Evolutionary conservation across 2,113 vertebrate genomes (phyloP).

Genomic region (Cygnus buccinator): DNA sequence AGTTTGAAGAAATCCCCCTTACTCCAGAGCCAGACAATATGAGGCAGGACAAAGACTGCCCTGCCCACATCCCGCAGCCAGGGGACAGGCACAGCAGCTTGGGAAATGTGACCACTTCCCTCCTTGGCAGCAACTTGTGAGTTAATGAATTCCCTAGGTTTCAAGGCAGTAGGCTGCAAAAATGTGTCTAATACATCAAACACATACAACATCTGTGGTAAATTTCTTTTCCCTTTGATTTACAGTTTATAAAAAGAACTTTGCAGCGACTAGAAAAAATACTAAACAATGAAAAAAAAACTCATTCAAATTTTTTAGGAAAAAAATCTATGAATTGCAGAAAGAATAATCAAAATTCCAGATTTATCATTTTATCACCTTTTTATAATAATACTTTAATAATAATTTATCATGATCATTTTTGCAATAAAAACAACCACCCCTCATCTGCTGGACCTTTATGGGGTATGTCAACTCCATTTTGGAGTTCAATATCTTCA

Average conservation of each 20-base stretch:
- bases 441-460: background rate
- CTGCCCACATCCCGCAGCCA: background rate
- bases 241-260: slow-evolving; percentile 37
- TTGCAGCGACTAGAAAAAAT: slow-evolving; percentile 42
- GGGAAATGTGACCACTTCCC: background rate
- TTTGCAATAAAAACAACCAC: background rate
- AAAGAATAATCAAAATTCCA: background rate
- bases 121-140: slow-evolving; percentile 24
- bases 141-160: slow-evolving; percentile 62
- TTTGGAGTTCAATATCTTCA: background rate
- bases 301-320: background rate
- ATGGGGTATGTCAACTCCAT: background rate
- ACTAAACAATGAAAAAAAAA: slow-evolving; percentile 3
- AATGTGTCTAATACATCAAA: slow-evolving; percentile 63
- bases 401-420: background rate
- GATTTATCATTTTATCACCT: background rate
- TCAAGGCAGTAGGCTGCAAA: slow-evolving; percentile 40
- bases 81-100: background rate
- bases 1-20: background rate
- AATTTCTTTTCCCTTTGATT: slow-evolving; percentile 58
- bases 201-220: slow-evolving; percentile 43
- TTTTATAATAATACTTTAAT: background rate
- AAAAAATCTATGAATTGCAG: background rate
- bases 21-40: background rate
- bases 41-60: slow-evolving; percentile 8